Conservation (phyloP, 2,888 invertebrate species). For the Meta bourneti region DNA sequence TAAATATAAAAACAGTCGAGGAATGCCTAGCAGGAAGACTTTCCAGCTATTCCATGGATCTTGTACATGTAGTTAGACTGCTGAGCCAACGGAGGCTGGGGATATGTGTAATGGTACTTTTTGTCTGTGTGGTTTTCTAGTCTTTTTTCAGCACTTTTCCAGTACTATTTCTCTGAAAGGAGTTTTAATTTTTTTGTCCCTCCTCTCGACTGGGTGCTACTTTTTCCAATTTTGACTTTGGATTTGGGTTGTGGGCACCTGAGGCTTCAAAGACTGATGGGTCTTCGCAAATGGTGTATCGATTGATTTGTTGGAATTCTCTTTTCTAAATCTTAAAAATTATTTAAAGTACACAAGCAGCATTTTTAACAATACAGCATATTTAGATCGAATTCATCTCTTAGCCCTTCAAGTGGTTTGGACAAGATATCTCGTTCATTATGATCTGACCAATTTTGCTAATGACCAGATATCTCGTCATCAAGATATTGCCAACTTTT, state of each 20-base stretch:
- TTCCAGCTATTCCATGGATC: neutral
- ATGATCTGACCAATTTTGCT: no score
- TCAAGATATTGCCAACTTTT: no score
- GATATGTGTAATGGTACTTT: neutral
- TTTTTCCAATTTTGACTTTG: neutral
- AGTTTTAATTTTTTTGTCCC: neutral
- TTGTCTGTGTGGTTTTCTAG: neutral
- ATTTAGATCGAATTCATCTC: no score
- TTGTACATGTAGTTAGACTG: neutral
- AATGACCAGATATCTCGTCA: no score
- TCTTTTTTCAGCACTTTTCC: no score
- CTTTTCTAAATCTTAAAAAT: no score
- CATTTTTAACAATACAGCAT: no score
- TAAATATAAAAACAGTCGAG: slow-evolving; percentile 58
- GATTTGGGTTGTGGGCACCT: neutral
- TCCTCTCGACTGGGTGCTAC: neutral
- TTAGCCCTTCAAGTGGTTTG: no score
- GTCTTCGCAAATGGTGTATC: neutral
- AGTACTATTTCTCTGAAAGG: neutral
- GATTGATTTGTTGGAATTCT: no score
- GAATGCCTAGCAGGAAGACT: slow-evolving; percentile 6
- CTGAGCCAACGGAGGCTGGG: no score
- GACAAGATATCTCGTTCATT: no score
- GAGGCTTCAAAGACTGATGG: neutral
- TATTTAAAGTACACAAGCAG: no score